Percentiles rank a stretch among this genome's conserved stretches.
phyloP scores from a whole-genome alignment of 2,113 vertebrate genomes.

The Platycercus adscitus region DNA sequence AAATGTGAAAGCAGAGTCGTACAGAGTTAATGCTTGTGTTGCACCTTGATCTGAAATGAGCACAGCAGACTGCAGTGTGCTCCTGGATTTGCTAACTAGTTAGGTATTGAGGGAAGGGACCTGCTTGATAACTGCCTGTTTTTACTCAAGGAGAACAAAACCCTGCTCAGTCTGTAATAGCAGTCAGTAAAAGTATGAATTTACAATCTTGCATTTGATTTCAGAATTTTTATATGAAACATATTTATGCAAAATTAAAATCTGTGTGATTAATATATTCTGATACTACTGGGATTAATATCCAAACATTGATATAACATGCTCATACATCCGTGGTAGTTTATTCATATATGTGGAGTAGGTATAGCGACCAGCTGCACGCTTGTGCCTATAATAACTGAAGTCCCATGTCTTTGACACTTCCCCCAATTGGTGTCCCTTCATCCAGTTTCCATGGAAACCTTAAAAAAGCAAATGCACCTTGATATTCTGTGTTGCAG shows the following conservation, averaged over 20 bases:
- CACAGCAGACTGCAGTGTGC: not conserved
- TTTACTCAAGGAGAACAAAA: not conserved
- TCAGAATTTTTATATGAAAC: not conserved
- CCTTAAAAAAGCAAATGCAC: not conserved
- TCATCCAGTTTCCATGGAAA: not conserved
- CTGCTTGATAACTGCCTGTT: not conserved
- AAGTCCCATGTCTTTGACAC: not conserved
- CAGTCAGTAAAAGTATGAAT: not conserved
- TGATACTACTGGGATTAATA: not conserved
- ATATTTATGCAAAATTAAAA: not conserved
- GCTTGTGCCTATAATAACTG: not conserved
- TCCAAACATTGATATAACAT: not conserved
- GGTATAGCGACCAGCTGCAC: not conserved
- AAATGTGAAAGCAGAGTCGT: not conserved
- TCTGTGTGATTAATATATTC: not conserved
- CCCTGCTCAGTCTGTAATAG: not conserved
- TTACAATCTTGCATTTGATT: not conserved
- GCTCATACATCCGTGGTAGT: rapidly evolving
- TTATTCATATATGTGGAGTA: not conserved
- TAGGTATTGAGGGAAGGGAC: not conserved
- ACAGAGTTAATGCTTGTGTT: not conserved
- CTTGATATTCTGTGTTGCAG: not conserved
- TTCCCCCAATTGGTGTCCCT: not conserved
- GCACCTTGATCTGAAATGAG: not conserved
- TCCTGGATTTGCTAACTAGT: not conserved